Base-by-base conservation (phyloP, 1,140 invertebrate genomes). In the Carcinoscorpius rotundicauda region DNA sequence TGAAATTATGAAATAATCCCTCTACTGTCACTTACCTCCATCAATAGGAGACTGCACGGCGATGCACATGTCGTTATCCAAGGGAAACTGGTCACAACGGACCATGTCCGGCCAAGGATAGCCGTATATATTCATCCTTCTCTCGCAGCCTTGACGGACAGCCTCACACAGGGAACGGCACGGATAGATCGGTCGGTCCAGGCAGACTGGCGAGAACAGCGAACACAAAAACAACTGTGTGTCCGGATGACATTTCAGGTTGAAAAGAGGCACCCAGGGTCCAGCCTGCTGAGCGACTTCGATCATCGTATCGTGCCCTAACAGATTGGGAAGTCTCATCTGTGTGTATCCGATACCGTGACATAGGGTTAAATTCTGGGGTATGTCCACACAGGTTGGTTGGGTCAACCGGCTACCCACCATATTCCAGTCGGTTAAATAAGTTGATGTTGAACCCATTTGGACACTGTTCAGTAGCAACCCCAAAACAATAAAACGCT, bases 21-120 rank as follows among this genome's bases (percentile, higher is more conserved):
- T 29, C 29, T 29, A 29, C 2, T 29, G 29, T 29, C 29, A 55
- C 60, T 72, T 61, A 76, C 73, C 69, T 66, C 71, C 71, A 65
- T 70, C 67, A 60, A 73, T 71, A 68, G 70, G 69, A 48, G 75
- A 70, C 66, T 79, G 76, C 0, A 76, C 75, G 56, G 77, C 73
- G 68, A 87, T 86, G 75, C 85, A 87, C 77, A 87, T 81, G 69
- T 86, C 84, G 72, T 86, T 83, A 70, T 87, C 84, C 57, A 77
- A 68, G 0, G 85, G 85, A 73, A 85, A 87, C 70, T 83, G 80
- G 69, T 83, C 80, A 73, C 85, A 87, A 52, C 76, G 73, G 58
- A 88, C 76, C 81, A 87, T 87, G 50, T 83, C 81, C 1, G 86
- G 86, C 86, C 86, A 87, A 3, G 82, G 81, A 72, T 82, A 87